A percentile compares a stretch with the other conserved stretches of the same genome.
These are phyloP conservation scores for Xyliphius kryptos DNA, from an alignment of 2,113 vertebrate species.

Conservation along the genomic window DNA sequence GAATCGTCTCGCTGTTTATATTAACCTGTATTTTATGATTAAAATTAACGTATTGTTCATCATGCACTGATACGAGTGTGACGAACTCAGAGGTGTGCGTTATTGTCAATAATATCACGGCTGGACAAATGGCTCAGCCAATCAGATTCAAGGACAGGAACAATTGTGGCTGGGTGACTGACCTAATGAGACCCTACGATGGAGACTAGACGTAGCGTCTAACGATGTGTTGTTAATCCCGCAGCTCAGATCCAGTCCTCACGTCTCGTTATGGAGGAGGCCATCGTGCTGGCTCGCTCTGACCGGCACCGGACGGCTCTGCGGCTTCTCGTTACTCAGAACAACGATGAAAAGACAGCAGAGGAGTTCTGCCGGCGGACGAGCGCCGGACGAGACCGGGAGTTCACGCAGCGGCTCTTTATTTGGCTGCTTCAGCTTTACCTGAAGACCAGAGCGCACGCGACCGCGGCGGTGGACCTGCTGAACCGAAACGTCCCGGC, in stretches of 20 bases:
- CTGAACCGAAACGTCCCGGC: conserved; percentile 47
- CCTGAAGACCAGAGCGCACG: conserved; percentile 39
- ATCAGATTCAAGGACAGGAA: no score
- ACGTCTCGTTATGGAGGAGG: conserved; percentile 50
- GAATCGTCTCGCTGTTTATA: no score
- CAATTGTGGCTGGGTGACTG: no score
- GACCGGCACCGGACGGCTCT: conserved; percentile 54
- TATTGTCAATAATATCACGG: no score
- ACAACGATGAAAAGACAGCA: conserved; percentile 47
- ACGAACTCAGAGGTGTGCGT: no score
- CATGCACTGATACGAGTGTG: no score
- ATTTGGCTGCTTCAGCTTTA: conserved; percentile 53
- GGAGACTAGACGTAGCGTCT: not conserved
- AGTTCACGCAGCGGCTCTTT: conserved; percentile 44
- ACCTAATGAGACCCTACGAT: no score
- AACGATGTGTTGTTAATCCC: conserved; percentile 12
- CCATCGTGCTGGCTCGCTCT: conserved; percentile 50
- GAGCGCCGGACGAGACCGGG: conserved; percentile 31
- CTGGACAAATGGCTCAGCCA: no score
- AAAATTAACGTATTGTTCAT: no score
- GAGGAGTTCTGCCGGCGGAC: conserved; percentile 57
- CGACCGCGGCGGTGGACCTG: conserved; percentile 49
- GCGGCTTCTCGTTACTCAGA: conserved; percentile 48
- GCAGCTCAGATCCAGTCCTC: conserved; percentile 50
- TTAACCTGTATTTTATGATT: no score